Evolutionary conservation across 92 coral and sea anemone species (phyloP), one percentile per base, ranked within the genome.

Genomic region (Epizoanthus ramosus): DNA sequence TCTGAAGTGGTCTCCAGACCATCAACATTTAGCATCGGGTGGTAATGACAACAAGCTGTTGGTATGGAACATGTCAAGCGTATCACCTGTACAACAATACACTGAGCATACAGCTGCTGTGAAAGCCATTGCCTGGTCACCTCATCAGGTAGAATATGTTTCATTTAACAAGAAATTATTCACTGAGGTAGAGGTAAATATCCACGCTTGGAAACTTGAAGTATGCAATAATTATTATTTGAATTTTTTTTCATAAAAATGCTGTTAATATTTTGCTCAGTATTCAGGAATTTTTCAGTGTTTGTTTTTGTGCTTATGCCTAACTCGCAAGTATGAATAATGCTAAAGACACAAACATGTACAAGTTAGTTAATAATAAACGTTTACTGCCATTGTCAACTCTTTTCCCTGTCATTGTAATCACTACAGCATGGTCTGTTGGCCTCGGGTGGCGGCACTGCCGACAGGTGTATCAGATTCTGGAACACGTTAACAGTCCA

Each of bases 381-480:
- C 31, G 2, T 28, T 28, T 28, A 28, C 6, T 6, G 3, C 43
- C 43, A 37, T 1, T 6, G 6, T 3, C 43, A 37, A 37, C 43
- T 37, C 6, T 3, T 37, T 37, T 37, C 43, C 6, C 43, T 37
- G 5, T 37, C 43, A 37, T 37, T 37, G 43, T 37, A 37, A 37
- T 6, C 25, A 37, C 28, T 22, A 57, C 61, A 95, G 98, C 98
- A 95, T 80, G 98, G 98, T 56, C 72, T 95, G 83, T 84, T 95
- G 56, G 96, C 98, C 0, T 95, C 98, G n/a, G 98, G 98, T 22
- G 98, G 98, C 16, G 98, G 98, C 8, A 95, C 98, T 56, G 98
- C 98, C 0, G 98, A 95, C 77, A 88, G 98, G 58, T 91, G 98
- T 60, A 95, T 95, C 57, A 84, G 98, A 59, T 95, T 95, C 84